Evolutionary conservation across 2,797 vertebrate species (phyloP).

Genomic region (Rhabdophis nuchalis): DNA sequence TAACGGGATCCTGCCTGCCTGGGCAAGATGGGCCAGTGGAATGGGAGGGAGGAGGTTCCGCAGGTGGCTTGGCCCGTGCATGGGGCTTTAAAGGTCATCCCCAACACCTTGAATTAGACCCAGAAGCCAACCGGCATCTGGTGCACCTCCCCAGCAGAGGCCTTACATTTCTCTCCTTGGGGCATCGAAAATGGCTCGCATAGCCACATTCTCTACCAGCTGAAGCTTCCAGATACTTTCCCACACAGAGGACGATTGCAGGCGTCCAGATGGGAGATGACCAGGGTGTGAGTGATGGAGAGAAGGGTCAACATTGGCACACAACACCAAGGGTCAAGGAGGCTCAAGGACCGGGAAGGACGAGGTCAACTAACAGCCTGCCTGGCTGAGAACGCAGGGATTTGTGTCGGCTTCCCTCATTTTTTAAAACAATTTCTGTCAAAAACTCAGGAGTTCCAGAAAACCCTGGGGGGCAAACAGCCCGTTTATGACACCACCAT

Average conservation of each 20-base stretch:
- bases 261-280: background rate
- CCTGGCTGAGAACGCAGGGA: background rate
- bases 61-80: background rate
- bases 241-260: background rate
- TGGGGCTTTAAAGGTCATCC: background rate
- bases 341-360: background rate
- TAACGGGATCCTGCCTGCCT: background rate
- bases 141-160: background rate
- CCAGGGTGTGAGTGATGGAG: background rate
- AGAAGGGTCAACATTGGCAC: background rate
- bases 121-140: background rate
- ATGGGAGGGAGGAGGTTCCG: background rate
- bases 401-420: background rate
- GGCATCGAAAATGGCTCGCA: background rate
- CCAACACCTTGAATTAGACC: background rate
- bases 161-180: background rate
- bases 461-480: conserved; percentile 93
- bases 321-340: background rate
- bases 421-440: background rate
- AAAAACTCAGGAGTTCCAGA: conserved; percentile 89
- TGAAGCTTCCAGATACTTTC: background rate
- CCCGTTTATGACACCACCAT: conserved; percentile 97
- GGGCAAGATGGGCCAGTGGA: background rate
- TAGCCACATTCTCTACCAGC: background rate
- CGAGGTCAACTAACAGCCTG: background rate